Evolutionary conservation across 1,140 invertebrate species (phyloP).

Genomic region (Euura lappo): DNA sequence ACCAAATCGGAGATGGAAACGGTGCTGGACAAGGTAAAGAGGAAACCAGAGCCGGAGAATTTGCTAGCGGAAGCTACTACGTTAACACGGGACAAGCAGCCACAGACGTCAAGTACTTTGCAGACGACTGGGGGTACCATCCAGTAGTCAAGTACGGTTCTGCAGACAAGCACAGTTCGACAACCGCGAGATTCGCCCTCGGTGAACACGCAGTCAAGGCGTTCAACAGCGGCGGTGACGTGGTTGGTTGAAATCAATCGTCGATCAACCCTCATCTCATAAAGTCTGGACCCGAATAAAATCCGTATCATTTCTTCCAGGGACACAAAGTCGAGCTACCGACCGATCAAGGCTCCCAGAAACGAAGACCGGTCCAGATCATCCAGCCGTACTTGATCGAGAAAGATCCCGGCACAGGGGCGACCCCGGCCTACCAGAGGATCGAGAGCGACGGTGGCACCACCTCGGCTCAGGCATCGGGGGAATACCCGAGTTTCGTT

Average conservation of each 20-base stretch:
- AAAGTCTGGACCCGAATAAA: background rate
- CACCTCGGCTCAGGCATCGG: slow-evolving; percentile 26
- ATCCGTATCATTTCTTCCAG: background rate
- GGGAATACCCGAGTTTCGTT: slow-evolving; percentile 14
- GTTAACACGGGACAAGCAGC: slow-evolving; percentile 44
- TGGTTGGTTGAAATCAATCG: slow-evolving; percentile 28
- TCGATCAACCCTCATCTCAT: background rate
- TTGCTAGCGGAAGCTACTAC: slow-evolving; percentile 61
- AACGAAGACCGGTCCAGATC: slow-evolving; percentile 21
- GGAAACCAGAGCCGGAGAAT: slow-evolving; percentile 60
- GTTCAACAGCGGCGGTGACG: slow-evolving; percentile 45
- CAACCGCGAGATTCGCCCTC: slow-evolving; percentile 60
- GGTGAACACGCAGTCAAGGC: slow-evolving; percentile 63
- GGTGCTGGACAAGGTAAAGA: slow-evolving; percentile 63
- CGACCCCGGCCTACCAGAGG: background rate
- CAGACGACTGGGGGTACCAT: slow-evolving; percentile 70
- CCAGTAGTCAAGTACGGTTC: slow-evolving; percentile 64
- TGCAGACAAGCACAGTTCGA: slow-evolving; percentile 49
- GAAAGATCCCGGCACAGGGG: background rate
- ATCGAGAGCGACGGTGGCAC: slow-evolving; percentile 28
- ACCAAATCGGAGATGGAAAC: slow-evolving; percentile 55
- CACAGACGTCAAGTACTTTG: slow-evolving; percentile 66
- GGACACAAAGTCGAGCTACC: background rate
- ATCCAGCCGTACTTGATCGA: slow-evolving; percentile 30
- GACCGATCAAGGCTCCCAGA: background rate